These are phyloP conservation scores for Ahaetulla prasina DNA, from an alignment of 2,113 vertebrate genomes.

Conservation along the genomic window DNA sequence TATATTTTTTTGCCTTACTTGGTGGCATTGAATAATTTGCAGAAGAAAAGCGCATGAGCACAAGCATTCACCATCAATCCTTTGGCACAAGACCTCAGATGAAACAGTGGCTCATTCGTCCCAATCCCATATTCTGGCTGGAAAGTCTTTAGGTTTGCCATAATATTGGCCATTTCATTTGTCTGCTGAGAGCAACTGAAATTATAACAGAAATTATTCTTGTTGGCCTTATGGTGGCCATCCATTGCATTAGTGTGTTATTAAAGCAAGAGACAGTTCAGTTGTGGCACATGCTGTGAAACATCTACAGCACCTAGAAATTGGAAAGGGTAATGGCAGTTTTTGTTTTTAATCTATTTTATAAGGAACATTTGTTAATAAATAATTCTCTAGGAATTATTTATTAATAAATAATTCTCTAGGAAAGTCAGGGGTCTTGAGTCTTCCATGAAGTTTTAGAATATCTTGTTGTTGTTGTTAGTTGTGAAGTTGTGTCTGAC, in stretches of 20 bases:
- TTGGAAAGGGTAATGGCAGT: not conserved
- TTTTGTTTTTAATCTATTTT: not conserved
- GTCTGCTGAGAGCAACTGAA: constrained; percentile 20
- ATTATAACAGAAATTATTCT: not conserved
- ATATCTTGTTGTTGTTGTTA: too few species aligned
- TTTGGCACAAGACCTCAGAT: constrained; percentile 52
- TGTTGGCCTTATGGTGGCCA: not conserved
- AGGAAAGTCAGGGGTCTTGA: not conserved
- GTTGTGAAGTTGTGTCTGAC: too few species aligned
- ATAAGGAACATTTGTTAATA: not conserved
- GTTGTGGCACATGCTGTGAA: not conserved
- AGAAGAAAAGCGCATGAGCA: constrained; percentile 72
- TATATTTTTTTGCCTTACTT: constrained; percentile 54
- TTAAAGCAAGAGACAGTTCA: not conserved
- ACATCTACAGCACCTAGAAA: not conserved
- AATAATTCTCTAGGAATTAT: not conserved
- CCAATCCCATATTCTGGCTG: constrained; percentile 58
- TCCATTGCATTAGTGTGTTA: not conserved
- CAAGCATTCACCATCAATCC: constrained; percentile 60
- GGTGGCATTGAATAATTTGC: constrained; percentile 54
- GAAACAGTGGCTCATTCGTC: constrained; percentile 42
- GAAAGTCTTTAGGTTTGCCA: constrained; percentile 52
- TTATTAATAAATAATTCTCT: not conserved
- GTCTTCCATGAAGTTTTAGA: not conserved
- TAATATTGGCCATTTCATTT: constrained; percentile 50